Base-by-base conservation (phyloP, 2,888 invertebrate genomes). In the Tillus elongatus region DNA sequence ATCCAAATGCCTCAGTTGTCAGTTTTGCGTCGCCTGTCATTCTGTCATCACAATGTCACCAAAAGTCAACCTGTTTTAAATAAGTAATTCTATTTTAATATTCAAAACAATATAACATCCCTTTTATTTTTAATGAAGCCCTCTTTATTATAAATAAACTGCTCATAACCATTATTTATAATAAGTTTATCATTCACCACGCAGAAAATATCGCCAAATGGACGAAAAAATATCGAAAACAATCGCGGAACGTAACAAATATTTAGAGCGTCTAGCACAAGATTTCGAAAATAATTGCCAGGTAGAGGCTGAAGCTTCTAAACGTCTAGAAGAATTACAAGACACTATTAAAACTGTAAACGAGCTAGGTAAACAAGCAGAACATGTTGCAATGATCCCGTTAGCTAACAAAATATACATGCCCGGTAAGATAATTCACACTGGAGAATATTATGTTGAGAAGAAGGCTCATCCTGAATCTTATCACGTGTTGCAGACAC, bases 341-440 rank as follows among this genome's bases (percentile, higher is more conserved):
- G 40, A 47, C 27, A 46, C 54, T 4, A 42, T 42, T n/a, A 34
- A 43, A 32, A 42, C 53, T 33, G 37, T 60, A 3, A 38, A 50
- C 39, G 32, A 42, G 14, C 36, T 58, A 12, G 45, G 47, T 19
- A 40, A 34, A 27, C 49, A 57, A 39, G 51, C 57, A 2, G 53
- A 57, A 44, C 54, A 53, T 34, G 44, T 42, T 3, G 41, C 54
- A 3, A 34, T 60, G 11, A 53, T 60, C 34, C 58, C 58, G 3
- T 35, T 63, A 35, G 49, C 54, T 38, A 53, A 60, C 47, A 52
- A 56, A 45, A 44, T 64, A 42, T 57, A 56, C 47, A 47, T 63
- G 49, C 46, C 58, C 42, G 60, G 55, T 14, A 45, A 30, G 34
- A 50, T 60, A 14, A 39, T 52, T 8, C 58, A 58, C 34, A 60